Percentiles rank a stretch among this genome's conserved stretches.
Evolutionary conservation across 2,797 vertebrate species (phyloP).

Genomic region (Remorina albescens): DNA sequence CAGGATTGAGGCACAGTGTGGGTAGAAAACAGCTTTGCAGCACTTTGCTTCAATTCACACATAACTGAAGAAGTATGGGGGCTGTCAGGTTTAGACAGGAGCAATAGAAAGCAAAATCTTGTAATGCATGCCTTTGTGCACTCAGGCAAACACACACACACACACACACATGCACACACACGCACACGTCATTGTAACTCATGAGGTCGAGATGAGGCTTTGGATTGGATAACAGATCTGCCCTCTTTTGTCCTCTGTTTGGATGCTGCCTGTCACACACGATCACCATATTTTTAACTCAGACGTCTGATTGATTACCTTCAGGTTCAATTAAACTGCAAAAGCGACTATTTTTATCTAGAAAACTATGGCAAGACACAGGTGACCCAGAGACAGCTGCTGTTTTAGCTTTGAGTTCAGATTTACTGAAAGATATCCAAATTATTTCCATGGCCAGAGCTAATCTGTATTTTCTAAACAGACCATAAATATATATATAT

Average conservation of each 20-base stretch:
- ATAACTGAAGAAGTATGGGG: constrained; percentile 55
- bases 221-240: constrained; percentile 74
- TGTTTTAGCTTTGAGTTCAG: background rate
- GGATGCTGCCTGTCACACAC: constrained; percentile 69
- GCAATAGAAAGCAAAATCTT: constrained; percentile 48
- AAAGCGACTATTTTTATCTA: constrained; percentile 67
- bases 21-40: constrained; percentile 26
- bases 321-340: constrained; percentile 71
- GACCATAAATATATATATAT: background rate
- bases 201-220: constrained; percentile 52
- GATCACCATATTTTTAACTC: constrained; percentile 69
- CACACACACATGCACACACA: constrained; percentile 14
- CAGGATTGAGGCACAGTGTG: constrained; percentile 29
- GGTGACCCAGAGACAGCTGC: constrained; percentile 37
- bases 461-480: background rate
- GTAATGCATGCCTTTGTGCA: constrained; percentile 35
- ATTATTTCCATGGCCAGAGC: background rate
- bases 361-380: constrained; percentile 23
- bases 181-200: constrained; percentile 28
- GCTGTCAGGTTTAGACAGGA: constrained; percentile 58
- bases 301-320: constrained; percentile 77
- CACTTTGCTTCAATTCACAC: constrained; percentile 46
- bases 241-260: constrained; percentile 75
- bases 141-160: constrained; percentile 5
- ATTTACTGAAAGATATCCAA: constrained; percentile 1